Conservation (phyloP, 2,797 vertebrate species). For the Coranthus polyacanthus region DNA sequence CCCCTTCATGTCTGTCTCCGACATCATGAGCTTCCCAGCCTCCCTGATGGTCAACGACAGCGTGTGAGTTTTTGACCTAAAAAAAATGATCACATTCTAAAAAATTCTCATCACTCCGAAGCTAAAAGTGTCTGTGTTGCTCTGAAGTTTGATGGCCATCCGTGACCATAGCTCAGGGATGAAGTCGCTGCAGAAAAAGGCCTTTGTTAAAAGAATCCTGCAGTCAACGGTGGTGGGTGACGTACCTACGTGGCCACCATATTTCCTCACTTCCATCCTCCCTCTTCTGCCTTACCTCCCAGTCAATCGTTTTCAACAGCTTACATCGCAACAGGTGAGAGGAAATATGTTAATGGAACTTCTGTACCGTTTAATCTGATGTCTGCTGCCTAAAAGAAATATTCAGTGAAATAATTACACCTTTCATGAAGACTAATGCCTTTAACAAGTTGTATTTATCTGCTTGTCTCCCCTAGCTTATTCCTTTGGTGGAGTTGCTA, state of each 20-base stretch:
- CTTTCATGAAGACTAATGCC: neutral
- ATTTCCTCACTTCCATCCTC: slow-evolving; percentile 87
- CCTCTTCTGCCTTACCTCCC: slow-evolving; percentile 91
- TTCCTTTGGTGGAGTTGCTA: slow-evolving; percentile 87
- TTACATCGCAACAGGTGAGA: slow-evolving; percentile 90
- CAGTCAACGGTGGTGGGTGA: slow-evolving; percentile 88
- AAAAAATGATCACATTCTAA: neutral
- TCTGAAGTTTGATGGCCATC: slow-evolving; percentile 88
- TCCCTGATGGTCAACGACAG: slow-evolving; percentile 91
- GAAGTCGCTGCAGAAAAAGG: slow-evolving; percentile 89
- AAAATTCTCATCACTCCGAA: slow-evolving; percentile 10
- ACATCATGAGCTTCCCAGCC: slow-evolving; percentile 91
- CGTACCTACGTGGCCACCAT: slow-evolving; percentile 89
- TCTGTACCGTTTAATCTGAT: slow-evolving; percentile 1
- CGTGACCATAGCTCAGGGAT: slow-evolving; percentile 89
- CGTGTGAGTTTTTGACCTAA: slow-evolving; percentile 84
- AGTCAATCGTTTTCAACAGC: slow-evolving; percentile 89
- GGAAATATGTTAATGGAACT: neutral
- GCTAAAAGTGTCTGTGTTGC: slow-evolving; percentile 23
- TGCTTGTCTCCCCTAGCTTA: slow-evolving; percentile 79
- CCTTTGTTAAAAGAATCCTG: slow-evolving; percentile 89
- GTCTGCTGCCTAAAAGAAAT: neutral
- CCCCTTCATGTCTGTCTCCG: slow-evolving; percentile 92
- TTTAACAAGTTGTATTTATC: slow-evolving; percentile 7
- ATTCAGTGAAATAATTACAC: neutral